A percentile compares a stretch with the other conserved stretches of the same genome.
These are phyloP conservation scores for Sweltsa coloradensis DNA, from an alignment of 1,140 invertebrate species.

Conservation along the genomic window DNA sequence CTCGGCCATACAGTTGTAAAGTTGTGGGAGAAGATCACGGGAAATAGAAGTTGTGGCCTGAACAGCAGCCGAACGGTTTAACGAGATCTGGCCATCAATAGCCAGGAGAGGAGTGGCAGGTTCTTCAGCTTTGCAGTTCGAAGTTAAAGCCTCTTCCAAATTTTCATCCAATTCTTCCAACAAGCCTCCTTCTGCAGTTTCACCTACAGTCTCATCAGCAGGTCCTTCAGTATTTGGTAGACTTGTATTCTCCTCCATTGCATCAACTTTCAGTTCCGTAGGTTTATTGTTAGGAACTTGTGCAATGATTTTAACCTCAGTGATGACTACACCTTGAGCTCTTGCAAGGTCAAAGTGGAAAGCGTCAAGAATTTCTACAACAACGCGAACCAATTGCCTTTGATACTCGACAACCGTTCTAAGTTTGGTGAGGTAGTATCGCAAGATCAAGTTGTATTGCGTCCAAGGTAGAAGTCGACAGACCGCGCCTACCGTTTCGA, in stretches of 20 bases:
- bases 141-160: background rate
- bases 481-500: conserved; percentile 52
- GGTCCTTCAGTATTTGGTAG: conserved; percentile 9
- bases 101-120: background rate
- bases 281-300: conserved; percentile 10
- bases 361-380: conserved; percentile 73
- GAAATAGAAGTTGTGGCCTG: conserved; percentile 55
- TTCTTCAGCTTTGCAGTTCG: conserved; percentile 4
- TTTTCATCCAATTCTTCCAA: background rate
- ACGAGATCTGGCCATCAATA: conserved; percentile 13
- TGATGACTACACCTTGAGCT: conserved; percentile 30
- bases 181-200: conserved; percentile 17
- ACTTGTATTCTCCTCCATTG: conserved; percentile 23
- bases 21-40: conserved; percentile 44
- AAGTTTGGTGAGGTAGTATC: conserved; percentile 65
- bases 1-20: conserved; percentile 54
- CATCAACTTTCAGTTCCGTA: conserved; percentile 18
- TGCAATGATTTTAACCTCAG: conserved; percentile 17
- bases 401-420: conserved; percentile 52
- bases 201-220: conserved; percentile 25
- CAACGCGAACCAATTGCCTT: conserved; percentile 66
- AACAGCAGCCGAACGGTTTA: conserved; percentile 41
- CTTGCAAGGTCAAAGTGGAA: conserved; percentile 87
- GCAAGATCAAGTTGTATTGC: conserved; percentile 68
- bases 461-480: conserved; percentile 74